These are phyloP conservation scores for Xylota sylvarum DNA, from an alignment of 2,888 invertebrate species.

Conservation along the genomic window DNA sequence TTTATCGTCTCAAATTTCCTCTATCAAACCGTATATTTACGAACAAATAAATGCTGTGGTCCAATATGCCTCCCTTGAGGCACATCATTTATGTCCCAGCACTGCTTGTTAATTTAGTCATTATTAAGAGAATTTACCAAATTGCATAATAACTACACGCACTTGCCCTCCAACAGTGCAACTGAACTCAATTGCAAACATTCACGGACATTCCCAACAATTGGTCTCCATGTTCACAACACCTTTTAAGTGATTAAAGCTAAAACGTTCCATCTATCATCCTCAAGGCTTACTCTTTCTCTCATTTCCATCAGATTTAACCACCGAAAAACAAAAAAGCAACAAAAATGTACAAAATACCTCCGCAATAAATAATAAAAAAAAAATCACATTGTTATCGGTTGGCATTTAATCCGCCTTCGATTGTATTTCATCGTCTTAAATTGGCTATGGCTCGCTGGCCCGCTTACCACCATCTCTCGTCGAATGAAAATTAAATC, in stretches of 20 bases:
- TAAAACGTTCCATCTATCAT: constrained; percentile 48
- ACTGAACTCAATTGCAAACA: constrained; percentile 10
- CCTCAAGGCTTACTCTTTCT: constrained; percentile 25
- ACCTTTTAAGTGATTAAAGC: constrained; percentile 46
- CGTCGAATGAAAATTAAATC: background rate
- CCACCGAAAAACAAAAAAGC: background rate
- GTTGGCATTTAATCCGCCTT: constrained; percentile 45
- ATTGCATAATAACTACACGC: background rate
- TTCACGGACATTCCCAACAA: constrained; percentile 11
- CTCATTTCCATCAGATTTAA: constrained; percentile 12
- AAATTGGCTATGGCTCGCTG: background rate
- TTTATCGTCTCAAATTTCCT: too few relatives aligned
- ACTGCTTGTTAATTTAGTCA: too few relatives aligned
- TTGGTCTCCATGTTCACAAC: constrained; percentile 15
- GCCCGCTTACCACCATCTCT: background rate
- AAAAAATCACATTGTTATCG: constrained; percentile 47
- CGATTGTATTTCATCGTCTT: constrained; percentile 40
- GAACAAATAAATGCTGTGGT: background rate
- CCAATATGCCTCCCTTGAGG: background rate
- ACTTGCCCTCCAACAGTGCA: constrained; percentile 20
- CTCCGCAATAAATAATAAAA: constrained; percentile 31
- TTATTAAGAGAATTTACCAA: background rate
- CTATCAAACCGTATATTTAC: too few relatives aligned
- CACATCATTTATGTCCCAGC: background rate
- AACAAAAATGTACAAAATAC: constrained; percentile 6